Percentiles rank a stretch among this genome's conserved stretches.
phyloP scores from a whole-genome alignment of 30 jellyfish, hydroid and myxozoan species.

The Pelagia noctiluca region DNA sequence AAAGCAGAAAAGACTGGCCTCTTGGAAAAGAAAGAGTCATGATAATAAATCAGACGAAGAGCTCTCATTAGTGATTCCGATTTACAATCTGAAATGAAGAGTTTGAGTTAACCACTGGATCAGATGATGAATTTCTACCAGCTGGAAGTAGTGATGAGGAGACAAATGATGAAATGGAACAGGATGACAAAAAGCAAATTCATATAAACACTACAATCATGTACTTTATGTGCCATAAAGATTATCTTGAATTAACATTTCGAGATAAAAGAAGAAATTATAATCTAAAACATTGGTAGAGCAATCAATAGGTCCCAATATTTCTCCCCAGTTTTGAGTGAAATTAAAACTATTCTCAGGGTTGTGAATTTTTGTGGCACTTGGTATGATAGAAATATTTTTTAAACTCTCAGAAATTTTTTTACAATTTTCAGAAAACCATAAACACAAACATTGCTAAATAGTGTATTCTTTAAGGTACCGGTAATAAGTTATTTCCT shows the following conservation, averaged over 20 bases:
- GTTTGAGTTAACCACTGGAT: no score
- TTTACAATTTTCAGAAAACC: no score
- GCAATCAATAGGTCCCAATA: no score
- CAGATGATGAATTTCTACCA: constrained; percentile 43
- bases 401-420: no score
- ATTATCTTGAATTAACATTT: constrained; percentile 2
- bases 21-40: constrained; percentile 11
- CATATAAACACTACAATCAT: background rate
- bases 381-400: no score
- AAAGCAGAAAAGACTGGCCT: constrained; percentile 10
- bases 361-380: no score
- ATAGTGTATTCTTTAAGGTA: background rate
- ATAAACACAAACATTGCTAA: no score
- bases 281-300: no score
- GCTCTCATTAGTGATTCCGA: no score
- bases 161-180: constrained; percentile 14
- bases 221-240: background rate
- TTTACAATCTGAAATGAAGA: constrained; percentile 13
- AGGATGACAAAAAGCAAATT: constrained; percentile 15
- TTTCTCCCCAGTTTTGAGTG: no score
- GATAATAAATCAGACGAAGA: constrained; percentile 1
- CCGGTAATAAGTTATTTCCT: background rate
- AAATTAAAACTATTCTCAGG: no score
- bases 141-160: constrained; percentile 24
- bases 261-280: no score